These are phyloP conservation scores for Philotrypesis tridentata DNA, from an alignment of 1,140 invertebrate genomes.

Conservation along the genomic window DNA sequence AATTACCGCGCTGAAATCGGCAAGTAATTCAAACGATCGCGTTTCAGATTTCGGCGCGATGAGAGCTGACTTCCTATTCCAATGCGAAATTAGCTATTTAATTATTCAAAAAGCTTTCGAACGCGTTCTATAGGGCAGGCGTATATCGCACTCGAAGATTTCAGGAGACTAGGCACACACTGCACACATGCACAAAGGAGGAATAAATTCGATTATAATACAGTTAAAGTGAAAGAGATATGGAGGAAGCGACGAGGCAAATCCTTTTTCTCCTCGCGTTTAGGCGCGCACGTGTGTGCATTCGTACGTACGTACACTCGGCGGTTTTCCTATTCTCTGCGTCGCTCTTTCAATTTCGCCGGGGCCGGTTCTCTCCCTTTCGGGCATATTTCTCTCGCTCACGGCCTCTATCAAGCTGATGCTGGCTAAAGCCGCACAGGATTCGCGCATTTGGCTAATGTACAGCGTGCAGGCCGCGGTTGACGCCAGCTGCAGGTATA, in stretches of 20 bases:
- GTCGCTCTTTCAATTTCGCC: constrained; percentile 48
- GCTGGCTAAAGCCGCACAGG: constrained; percentile 1
- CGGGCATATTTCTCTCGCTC: neutral
- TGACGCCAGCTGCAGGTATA: neutral
- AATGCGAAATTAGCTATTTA: no score
- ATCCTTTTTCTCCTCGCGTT: neutral
- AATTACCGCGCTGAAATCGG: no score
- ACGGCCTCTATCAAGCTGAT: neutral
- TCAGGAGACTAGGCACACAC: no score
- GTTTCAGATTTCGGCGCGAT: no score
- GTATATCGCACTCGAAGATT: no score
- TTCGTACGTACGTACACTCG: neutral
- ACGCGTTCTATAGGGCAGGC: no score
- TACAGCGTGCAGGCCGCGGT: constrained; percentile 3
- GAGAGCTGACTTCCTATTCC: no score
- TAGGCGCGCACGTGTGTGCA: neutral
- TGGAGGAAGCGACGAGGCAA: neutral
- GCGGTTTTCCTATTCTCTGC: neutral
- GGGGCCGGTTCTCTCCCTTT: neutral
- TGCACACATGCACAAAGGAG: neutral
- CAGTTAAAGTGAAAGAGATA: neutral
- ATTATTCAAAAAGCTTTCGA: no score
- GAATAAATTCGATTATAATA: neutral
- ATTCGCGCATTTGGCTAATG: constrained; percentile 23
- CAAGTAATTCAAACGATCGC: no score